Evolutionary conservation across 2,113 vertebrate genomes (phyloP).

Genomic region (Orthonyx spaldingii): DNA sequence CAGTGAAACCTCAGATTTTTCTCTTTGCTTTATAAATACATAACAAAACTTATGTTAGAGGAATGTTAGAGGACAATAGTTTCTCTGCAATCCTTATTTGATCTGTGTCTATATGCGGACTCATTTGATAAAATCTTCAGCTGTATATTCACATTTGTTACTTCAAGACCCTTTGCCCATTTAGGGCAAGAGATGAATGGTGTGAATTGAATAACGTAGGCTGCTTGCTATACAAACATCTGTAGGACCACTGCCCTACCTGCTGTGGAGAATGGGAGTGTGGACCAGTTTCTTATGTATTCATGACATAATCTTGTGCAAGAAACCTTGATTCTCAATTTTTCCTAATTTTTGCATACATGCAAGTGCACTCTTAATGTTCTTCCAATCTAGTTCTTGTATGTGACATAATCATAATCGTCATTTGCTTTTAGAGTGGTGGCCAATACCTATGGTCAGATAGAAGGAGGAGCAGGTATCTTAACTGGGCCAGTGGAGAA

Average conservation of each 20-base stretch:
- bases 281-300: background rate
- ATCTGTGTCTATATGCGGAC: background rate
- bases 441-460: constrained; percentile 80
- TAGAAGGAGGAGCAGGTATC: constrained; percentile 75
- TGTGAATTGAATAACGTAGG: background rate
- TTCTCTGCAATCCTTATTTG: background rate
- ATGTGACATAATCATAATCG: background rate
- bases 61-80: background rate
- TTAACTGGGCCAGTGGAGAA: constrained; percentile 80
- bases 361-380: background rate
- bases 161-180: background rate
- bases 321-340: background rate
- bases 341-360: background rate
- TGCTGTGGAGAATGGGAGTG: background rate
- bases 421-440: constrained; percentile 65
- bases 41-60: background rate
- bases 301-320: background rate
- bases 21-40: background rate
- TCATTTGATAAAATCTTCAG: background rate
- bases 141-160: background rate
- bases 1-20: background rate
- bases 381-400: background rate
- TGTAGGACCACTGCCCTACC: background rate
- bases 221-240: background rate
- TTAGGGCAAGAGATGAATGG: rapidly evolving